Evolutionary conservation across 2,797 vertebrate genomes (phyloP).

Genomic region (Cyclura pinguis): DNA sequence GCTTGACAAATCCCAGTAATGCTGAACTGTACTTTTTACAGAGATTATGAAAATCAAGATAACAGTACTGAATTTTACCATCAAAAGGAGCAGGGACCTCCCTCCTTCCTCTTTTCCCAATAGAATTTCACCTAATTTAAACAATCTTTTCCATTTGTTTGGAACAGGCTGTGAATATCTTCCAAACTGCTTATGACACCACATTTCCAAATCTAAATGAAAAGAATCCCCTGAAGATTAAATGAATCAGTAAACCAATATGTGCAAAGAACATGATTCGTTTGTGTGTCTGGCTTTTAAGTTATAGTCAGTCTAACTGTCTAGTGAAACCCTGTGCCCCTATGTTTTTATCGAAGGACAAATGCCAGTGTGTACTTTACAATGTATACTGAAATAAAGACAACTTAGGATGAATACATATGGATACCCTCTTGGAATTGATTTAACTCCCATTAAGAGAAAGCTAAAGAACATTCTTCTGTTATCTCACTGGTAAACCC

Average conservation of each 20-base stretch:
- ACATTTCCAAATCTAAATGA: not conserved
- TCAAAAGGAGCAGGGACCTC: not conserved
- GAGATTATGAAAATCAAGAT: constrained; percentile 17
- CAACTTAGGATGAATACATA: not conserved
- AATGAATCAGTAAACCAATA: not conserved
- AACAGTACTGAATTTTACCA: not conserved
- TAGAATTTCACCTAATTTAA: constrained; percentile 3
- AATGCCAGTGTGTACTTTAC: not conserved
- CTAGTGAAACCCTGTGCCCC: not conserved
- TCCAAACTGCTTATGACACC: not conserved
- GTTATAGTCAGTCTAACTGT: not conserved
- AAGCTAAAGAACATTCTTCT: not conserved
- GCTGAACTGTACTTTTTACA: constrained; percentile 7
- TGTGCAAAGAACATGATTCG: too few species aligned
- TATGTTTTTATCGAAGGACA: not conserved
- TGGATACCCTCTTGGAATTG: not conserved
- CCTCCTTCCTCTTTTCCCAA: not conserved
- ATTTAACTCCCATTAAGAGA: not conserved
- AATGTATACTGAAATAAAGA: constrained; percentile 2
- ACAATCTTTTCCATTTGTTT: constrained; percentile 12
- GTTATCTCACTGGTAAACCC: too few species aligned
- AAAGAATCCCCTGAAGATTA: not conserved
- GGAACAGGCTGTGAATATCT: constrained; percentile 11
- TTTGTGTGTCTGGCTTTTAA: not conserved
- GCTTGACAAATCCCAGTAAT: not conserved